Evolutionary conservation across 2,888 invertebrate genomes (phyloP), one percentile per base, ranked within the genome.

Genomic region (Drosophila formosana): DNA sequence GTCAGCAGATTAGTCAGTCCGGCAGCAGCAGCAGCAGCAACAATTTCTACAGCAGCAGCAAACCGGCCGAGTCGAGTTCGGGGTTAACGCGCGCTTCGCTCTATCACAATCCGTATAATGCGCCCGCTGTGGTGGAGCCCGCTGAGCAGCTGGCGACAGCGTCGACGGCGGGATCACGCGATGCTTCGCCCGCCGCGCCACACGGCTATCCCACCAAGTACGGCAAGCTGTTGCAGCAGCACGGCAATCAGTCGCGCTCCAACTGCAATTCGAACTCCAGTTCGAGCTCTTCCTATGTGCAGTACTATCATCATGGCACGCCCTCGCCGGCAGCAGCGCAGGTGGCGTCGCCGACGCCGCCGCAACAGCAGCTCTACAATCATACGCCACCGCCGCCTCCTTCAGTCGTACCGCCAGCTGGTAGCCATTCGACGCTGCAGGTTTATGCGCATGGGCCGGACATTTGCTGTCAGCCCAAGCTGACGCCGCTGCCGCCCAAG

Each of bases 51-150:
- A 49, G 49, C 47, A 49, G 49, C 47, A 62, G n/a, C n/a, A 37
- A 4, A 37, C 37, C n/a, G n/a, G 7, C 39, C 3, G 39, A 18
- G 4, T 13, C 39, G 3, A 41, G 39, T 18, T 5, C 64, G n/a
- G 34, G 57, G 0, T 26, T 76, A 8, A 66, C 70, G 4, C 77
- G 82, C 41, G 80, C 83, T 30, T 87, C 85, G 50, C 73, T 91
- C 3, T 91, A 90, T 67, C 78, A 86, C 46, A 90, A 91, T 78
- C 90, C 91, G 2, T 91, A 90, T 52, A 89, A 81, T 66, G 69
- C 83, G 28, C n/a, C 28, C 28, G 37, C 50, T 9, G 32, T 37
- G 4, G 37, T 37, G 3, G 37, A n/a, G 26, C 77, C 56, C 4
- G 53, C 57, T 3, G 61, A 34, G n/a, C 51, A 25, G 39, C 4